Conservation (phyloP, 2,888 invertebrate genomes). For the Diplolepis rosae region DNA sequence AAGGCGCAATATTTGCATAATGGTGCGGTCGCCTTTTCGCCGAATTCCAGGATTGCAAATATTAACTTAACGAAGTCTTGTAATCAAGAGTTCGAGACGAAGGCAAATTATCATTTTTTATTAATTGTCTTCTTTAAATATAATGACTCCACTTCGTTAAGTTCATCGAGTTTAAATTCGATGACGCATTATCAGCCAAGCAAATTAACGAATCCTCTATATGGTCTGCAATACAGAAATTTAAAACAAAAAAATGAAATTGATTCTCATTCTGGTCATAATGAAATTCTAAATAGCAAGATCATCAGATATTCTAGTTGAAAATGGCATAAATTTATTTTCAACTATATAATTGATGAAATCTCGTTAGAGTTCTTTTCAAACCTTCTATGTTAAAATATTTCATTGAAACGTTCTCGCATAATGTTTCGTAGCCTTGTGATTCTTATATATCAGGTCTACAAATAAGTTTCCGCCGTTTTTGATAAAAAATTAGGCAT, state of each 20-base stretch:
- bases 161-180: background rate
- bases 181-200: background rate
- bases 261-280: background rate
- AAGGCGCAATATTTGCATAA: background rate
- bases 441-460: too few relatives aligned
- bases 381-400: too few relatives aligned
- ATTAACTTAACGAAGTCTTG: slow-evolving; percentile 6
- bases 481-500: too few relatives aligned
- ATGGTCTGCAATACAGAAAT: background rate
- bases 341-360: too few relatives aligned
- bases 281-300: background rate
- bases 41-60: background rate
- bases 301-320: too few relatives aligned
- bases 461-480: too few relatives aligned
- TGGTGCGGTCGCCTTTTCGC: slow-evolving; percentile 1
- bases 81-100: background rate
- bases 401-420: too few relatives aligned
- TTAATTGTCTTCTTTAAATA: slow-evolving; percentile 9
- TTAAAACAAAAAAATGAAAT: background rate
- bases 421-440: too few relatives aligned
- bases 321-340: too few relatives aligned
- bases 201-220: background rate
- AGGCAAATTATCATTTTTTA: slow-evolving; percentile 3
- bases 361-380: too few relatives aligned
- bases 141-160: slow-evolving; percentile 12